These are phyloP conservation scores for Oxyteleia sp. DNA, from an alignment of 2,888 invertebrate genomes.

Conservation along the genomic window DNA sequence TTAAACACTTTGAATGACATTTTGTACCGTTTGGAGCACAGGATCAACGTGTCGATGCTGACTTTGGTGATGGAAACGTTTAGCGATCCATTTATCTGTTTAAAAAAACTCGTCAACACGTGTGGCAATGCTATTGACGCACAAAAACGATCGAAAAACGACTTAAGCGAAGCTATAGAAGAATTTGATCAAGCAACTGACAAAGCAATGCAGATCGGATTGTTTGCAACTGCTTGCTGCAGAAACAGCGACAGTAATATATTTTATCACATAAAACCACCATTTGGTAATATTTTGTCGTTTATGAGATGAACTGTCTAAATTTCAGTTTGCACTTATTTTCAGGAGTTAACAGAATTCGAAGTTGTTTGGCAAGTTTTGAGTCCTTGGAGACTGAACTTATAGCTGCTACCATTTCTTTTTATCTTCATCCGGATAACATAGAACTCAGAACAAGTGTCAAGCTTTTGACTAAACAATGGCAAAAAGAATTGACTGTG, in stretches of 20 bases:
- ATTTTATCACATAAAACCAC: neutral
- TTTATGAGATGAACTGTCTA: too few species aligned
- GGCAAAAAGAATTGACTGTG: constrained; percentile 89
- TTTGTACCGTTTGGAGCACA: constrained; percentile 90
- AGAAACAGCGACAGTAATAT: constrained; percentile 85
- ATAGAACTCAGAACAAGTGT: constrained; percentile 88
- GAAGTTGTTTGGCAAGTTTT: constrained; percentile 90
- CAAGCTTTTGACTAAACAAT: constrained; percentile 89
- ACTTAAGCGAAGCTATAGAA: constrained; percentile 89
- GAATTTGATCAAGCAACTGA: constrained; percentile 91
- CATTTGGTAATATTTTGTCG: constrained; percentile 4
- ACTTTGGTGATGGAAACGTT: constrained; percentile 89
- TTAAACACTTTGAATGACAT: constrained; percentile 90
- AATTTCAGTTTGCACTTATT: too few species aligned
- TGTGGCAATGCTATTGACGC: constrained; percentile 84
- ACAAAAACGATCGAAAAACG: constrained; percentile 81
- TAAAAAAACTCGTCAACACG: constrained; percentile 84
- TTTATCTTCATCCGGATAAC: constrained; percentile 88
- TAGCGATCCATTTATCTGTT: constrained; percentile 82
- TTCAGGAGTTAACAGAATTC: constrained; percentile 89
- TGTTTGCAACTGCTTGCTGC: constrained; percentile 91
- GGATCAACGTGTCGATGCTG: constrained; percentile 90
- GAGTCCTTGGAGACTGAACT: constrained; percentile 91
- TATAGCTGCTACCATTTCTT: constrained; percentile 89
- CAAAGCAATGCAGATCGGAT: constrained; percentile 91